These are phyloP conservation scores for Drosophila repleta DNA, from an alignment of 1,140 invertebrate species.

Conservation along the genomic window DNA sequence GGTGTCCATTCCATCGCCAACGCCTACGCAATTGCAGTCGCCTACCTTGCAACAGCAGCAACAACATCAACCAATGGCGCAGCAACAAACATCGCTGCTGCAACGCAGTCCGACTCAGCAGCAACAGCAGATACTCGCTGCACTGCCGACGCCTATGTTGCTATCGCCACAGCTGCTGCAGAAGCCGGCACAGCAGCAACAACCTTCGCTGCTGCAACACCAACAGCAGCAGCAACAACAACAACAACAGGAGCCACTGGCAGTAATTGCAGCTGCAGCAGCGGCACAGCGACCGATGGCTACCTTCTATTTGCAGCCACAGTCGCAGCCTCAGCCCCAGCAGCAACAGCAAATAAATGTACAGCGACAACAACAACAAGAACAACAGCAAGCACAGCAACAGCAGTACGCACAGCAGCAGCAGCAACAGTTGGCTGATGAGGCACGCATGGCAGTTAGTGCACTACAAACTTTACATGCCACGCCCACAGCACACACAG, in stretches of 20 bases:
- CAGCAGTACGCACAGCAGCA: constrained; percentile 26
- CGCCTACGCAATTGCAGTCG: constrained; percentile 69
- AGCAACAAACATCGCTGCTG: constrained; percentile 50
- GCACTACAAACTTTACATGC: constrained; percentile 68
- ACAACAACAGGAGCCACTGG: constrained; percentile 58
- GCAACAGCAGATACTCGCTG: constrained; percentile 67
- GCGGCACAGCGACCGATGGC: constrained; percentile 51
- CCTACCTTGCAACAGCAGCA: constrained; percentile 54
- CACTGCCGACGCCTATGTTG: constrained; percentile 69
- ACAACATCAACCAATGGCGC: constrained; percentile 10
- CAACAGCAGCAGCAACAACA: constrained; percentile 24
- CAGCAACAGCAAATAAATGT: constrained; percentile 20
- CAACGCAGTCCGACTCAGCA: constrained; percentile 65
- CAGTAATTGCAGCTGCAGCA: constrained; percentile 65
- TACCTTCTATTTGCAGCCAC: constrained; percentile 54
- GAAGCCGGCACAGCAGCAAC: constrained; percentile 31
- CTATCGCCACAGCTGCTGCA: constrained; percentile 62
- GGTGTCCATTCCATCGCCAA: constrained; percentile 78
- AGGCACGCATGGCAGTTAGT: constrained; percentile 70
- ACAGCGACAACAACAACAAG: constrained; percentile 32
- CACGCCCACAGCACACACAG: constrained; percentile 50
- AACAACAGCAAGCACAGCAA: constrained; percentile 27
- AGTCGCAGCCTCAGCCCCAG: constrained; percentile 21
- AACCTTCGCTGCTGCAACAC: constrained; percentile 44
- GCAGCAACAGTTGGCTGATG: constrained; percentile 62